Evolutionary conservation across 2,113 vertebrate species (phyloP), one percentile per base, ranked within the genome.

Genomic region (Elaphurus davidianus): DNA sequence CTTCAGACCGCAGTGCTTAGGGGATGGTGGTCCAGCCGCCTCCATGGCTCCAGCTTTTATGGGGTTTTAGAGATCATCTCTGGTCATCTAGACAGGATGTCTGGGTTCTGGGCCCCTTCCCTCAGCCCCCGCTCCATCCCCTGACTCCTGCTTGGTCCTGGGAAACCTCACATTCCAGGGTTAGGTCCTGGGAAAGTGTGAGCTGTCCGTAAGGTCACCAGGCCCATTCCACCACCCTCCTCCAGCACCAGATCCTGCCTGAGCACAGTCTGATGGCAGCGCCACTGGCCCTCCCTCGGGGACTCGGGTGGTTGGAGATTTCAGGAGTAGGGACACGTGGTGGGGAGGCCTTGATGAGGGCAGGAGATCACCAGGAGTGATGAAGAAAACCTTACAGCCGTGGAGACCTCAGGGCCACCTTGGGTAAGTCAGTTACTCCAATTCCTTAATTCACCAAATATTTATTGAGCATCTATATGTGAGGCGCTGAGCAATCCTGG

Each of bases 71-170:
- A 98, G 85, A 92, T 92, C 87, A 94, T 92, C 94, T 93, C 74
- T 96, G 94, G 83, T 45, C 97, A 96, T 96, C 25, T 1, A 57
- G 87, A 97, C 93, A 96, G 89, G 96, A 98, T 90, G 87, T 97
- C 90, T 36, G 23, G 76, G n/a, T 28, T 91, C 55, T 14, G 76
- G 45, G 84, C 7, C 57, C 92, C 91, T 94, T 89, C 78, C 40
- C 93, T 85, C 60, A 64, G 62, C 59, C 88, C 93, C 64, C 5
- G 59, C 59, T 86, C 25, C 40, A 1, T 45, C 74, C 74, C 36
- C 7, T 27, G 47, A 86, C 60, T 90, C 64, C 89, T 2, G 6
- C 33, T 36, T 5, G 21, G 62, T 45, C 33, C 40, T 50, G 21
- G 21, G 45, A 79, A 78, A 19, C 33, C 59, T 87, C 82, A 27